These are phyloP conservation scores for Gobio occitaniae DNA, from an alignment of 2,797 vertebrate genomes.

Conservation along the genomic window DNA sequence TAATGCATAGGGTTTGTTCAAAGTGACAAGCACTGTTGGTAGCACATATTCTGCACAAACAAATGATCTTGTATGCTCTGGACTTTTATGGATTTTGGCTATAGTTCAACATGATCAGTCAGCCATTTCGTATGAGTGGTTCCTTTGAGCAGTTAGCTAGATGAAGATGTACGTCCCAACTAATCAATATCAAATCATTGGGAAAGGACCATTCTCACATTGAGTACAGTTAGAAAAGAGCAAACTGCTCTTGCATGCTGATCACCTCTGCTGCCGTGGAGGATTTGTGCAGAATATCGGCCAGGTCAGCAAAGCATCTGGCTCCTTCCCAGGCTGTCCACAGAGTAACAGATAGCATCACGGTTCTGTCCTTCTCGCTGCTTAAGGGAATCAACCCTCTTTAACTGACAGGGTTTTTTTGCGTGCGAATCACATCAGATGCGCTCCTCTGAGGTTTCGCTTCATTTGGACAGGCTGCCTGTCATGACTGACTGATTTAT, in stretches of 20 bases:
- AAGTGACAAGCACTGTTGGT: neutral
- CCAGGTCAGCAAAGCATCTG: constrained; percentile 30
- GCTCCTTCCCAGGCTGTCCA: constrained; percentile 1
- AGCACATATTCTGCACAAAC: neutral
- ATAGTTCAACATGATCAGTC: neutral
- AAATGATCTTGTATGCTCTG: neutral
- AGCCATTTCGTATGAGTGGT: neutral
- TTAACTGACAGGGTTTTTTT: neutral
- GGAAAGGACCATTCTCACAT: neutral
- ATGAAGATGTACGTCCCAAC: neutral
- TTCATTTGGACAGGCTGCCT: constrained; percentile 39
- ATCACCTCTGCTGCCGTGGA: constrained; percentile 24
- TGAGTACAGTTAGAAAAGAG: constrained; percentile 24
- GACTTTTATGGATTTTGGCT: neutral
- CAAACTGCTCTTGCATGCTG: constrained; percentile 34
- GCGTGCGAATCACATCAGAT: constrained; percentile 40
- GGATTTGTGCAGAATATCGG: constrained; percentile 31
- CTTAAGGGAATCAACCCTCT: constrained; percentile 9
- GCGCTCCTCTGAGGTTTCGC: neutral
- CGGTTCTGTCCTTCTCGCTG: constrained; percentile 5
- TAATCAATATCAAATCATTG: constrained; percentile 41
- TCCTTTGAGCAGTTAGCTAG: neutral
- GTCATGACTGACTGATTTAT: constrained; percentile 51
- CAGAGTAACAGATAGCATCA: constrained; percentile 15
- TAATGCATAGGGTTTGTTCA: neutral